These are phyloP conservation scores for Columba livia DNA, from an alignment of 2,113 vertebrate species.

Conservation along the genomic window DNA sequence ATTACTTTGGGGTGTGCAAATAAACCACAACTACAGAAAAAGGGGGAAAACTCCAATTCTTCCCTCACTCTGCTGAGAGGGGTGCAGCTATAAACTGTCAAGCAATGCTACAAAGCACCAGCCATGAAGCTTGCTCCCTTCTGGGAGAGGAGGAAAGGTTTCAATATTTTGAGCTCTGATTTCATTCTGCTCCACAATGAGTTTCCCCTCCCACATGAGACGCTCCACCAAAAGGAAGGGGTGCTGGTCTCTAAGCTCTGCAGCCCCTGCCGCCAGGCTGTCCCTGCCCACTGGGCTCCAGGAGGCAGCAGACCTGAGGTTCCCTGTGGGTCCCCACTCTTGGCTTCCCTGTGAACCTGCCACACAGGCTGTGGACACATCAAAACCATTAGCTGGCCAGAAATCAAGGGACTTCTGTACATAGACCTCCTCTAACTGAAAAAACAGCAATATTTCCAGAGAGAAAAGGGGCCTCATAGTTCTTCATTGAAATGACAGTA, in stretches of 20 bases:
- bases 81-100: background rate
- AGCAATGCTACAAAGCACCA: background rate
- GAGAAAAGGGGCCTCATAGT: background rate
- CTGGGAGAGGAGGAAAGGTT: background rate
- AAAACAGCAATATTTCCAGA: background rate
- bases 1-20: background rate
- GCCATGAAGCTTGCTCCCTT: background rate
- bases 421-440: background rate
- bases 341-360: background rate
- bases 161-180: background rate
- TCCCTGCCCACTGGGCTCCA: background rate
- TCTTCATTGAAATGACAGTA: background rate
- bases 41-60: background rate
- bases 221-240: background rate
- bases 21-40: background rate
- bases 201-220: background rate
- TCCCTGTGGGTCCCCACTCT: background rate
- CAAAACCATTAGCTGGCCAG: background rate
- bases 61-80: background rate
- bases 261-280: background rate
- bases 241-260: background rate
- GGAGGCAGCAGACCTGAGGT: accelerated
- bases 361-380: background rate
- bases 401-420: background rate
- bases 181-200: background rate